Percentiles rank a stretch among this genome's conserved stretches.
These are phyloP conservation scores for Cydia splendana DNA, from an alignment of 1,140 invertebrate species.

Conservation along the genomic window DNA sequence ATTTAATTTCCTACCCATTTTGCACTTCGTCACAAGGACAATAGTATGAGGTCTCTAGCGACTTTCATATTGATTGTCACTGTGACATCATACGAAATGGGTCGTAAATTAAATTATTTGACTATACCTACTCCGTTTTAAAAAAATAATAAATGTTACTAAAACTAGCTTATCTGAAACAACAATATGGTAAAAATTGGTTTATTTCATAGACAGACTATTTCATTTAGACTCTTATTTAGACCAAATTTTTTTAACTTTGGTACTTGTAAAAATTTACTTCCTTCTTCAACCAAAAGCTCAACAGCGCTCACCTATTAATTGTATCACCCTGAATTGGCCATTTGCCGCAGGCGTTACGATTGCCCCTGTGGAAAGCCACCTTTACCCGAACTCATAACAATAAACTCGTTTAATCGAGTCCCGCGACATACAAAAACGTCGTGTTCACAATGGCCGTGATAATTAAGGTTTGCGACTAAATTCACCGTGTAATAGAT, in stretches of 20 bases:
- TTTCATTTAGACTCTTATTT: too few relatives aligned
- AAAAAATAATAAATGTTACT: not conserved
- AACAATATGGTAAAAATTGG: too few relatives aligned
- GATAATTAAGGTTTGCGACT: not conserved
- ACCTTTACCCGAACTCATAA: constrained; percentile 1
- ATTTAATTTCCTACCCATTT: too few relatives aligned
- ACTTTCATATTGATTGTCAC: too few relatives aligned
- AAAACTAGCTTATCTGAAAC: too few relatives aligned
- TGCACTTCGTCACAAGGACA: too few relatives aligned
- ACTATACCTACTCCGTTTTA: not conserved
- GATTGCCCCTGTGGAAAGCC: not conserved
- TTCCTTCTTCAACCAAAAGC: not conserved
- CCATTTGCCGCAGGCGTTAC: not conserved
- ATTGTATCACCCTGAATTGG: not conserved
- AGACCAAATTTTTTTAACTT: too few relatives aligned
- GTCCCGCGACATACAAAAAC: not conserved
- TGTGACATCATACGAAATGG: too few relatives aligned
- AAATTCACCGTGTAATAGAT: not conserved
- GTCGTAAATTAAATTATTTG: too few relatives aligned
- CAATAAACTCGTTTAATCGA: constrained; percentile 28
- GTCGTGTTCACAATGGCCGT: not conserved
- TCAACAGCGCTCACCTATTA: not conserved
- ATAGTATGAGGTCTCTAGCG: too few relatives aligned
- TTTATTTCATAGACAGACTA: too few relatives aligned
- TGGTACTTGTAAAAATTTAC: not conserved